Evolutionary conservation across 2,797 vertebrate species (phyloP).

Genomic region (Etheostoma nigrum): DNA sequence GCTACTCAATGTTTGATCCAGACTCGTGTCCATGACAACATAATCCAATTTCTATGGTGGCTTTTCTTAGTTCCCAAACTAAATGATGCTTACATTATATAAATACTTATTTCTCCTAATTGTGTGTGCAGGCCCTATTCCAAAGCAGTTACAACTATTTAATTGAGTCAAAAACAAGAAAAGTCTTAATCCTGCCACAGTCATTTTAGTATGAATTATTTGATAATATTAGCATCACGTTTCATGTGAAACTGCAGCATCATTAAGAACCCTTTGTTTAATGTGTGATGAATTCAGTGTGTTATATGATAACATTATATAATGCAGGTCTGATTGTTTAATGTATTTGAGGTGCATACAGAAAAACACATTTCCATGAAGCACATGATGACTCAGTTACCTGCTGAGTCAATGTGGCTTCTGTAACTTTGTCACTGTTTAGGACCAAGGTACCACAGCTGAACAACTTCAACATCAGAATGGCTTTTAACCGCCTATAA

Average conservation of each 20-base stretch:
- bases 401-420: neutral
- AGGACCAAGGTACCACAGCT: conserved; percentile 1
- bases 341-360: neutral
- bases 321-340: conserved; percentile 3
- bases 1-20: conserved; percentile 19
- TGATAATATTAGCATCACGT: conserved; percentile 1
- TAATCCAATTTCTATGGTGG: neutral
- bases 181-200: neutral
- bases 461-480: conserved; percentile 44
- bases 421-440: conserved; percentile 21
- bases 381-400: neutral
- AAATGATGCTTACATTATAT: conserved; percentile 1
- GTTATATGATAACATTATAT: neutral
- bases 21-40: conserved; percentile 16
- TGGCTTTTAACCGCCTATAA: conserved; percentile 54
- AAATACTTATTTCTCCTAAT: neutral
- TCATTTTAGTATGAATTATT: conserved; percentile 1
- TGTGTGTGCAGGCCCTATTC: neutral
- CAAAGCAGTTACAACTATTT: neutral
- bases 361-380: neutral
- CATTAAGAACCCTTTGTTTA: neutral
- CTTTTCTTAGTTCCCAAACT: conserved; percentile 29
- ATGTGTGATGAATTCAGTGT: conserved; percentile 25
- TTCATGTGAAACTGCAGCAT: conserved; percentile 54
- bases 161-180: neutral